A percentile compares a stretch with the other conserved stretches of the same genome.
phyloP scores from a whole-genome alignment of 2,113 vertebrate genomes.

The Oostethus manadensis region DNA sequence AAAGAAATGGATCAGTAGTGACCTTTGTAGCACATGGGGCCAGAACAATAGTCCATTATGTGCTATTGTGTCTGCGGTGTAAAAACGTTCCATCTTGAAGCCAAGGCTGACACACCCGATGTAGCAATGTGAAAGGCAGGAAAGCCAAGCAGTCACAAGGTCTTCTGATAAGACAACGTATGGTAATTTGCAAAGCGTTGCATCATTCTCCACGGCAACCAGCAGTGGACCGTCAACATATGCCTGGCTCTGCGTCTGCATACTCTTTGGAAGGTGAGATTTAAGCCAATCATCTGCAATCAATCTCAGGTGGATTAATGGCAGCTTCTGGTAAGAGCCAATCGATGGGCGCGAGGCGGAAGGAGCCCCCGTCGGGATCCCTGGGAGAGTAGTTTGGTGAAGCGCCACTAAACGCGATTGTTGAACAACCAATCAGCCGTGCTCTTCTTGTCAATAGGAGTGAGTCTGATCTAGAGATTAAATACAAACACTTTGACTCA shows the following conservation, averaged over 20 bases:
- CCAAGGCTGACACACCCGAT: constrained; percentile 39
- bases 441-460: constrained; percentile 18
- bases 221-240: neutral
- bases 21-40: constrained; percentile 54
- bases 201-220: neutral
- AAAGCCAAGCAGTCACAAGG: constrained; percentile 16
- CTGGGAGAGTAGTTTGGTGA: neutral
- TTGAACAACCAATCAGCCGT: constrained; percentile 11
- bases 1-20: constrained; percentile 52
- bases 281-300: constrained; percentile 19
- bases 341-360: constrained; percentile 30
- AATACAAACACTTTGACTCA: constrained; percentile 7
- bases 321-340: constrained; percentile 15
- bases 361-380: constrained; percentile 1
- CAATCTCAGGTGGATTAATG: constrained; percentile 50
- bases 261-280: constrained; percentile 9
- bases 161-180: constrained; percentile 23
- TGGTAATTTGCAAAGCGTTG: too few relatives aligned
- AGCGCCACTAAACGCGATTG: constrained; percentile 18
- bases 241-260: neutral
- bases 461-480: constrained; percentile 8
- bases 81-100: constrained; percentile 37
- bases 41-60: constrained; percentile 65
- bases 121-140: constrained; percentile 45
- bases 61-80: constrained; percentile 38